Base-by-base conservation (phyloP, 2,888 invertebrate species). In the Drosophila dives region DNA sequence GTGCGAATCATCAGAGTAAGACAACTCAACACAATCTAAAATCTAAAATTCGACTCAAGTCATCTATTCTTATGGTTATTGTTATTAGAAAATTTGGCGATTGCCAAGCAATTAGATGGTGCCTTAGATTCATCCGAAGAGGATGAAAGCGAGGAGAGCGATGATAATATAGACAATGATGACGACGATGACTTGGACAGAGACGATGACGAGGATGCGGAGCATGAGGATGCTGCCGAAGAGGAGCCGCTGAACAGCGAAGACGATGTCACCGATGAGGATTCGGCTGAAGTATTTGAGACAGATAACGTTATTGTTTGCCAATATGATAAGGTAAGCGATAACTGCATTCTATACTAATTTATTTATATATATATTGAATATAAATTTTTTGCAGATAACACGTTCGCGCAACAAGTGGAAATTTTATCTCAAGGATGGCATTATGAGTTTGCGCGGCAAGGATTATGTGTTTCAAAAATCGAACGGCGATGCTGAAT, bases 271-370 rank as follows among this genome's bases (percentile, higher is more conserved):
- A 99, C 99, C 56, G 99, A 99, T 92, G 99, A 99, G 90, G 97
- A 98, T 91, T 96, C 98, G 0, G 95, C 96, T 75, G 99, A 99
- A 93, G 95, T 99, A 92, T 99, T 99, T 94, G 99, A 99, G 90
- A 99, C 99, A 49, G 99, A 99, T 87, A 99, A 99, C 94, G 99
- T 99, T 67, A 98, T 99, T 74, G 99, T 99, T 70, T 99, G 99
- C 93, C 99, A 99, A 93, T 99, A 99, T 94, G 99, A 99, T 94
- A 99, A 99, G 95, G 97, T 97, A 92, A 81, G 53, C 5, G 1
- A 38, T 26, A 32, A 11, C 15, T 15, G 15, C 8, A n/a, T 8
- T n/a, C 3, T 7, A 10, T 29, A 12, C 53, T 15, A 20, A 23
- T 26, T 42, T n/a, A 34, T 33, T 32, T 1, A 26, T 33, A 15